Percentiles rank a stretch among this genome's conserved stretches.
phyloP scores from a whole-genome alignment of 2,113 vertebrate species.

The Naja naja region DNA sequence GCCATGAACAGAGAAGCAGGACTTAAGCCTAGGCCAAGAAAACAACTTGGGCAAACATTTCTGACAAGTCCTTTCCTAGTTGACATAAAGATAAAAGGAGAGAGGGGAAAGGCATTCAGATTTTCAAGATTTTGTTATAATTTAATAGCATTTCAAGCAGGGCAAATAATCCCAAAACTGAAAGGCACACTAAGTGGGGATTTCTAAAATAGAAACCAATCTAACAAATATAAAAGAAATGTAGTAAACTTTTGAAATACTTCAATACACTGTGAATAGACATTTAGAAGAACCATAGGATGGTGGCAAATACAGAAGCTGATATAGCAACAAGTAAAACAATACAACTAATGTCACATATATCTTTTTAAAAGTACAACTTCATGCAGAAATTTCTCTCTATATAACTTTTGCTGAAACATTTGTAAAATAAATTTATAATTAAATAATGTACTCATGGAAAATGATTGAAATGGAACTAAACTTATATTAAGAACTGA shows the following conservation, averaged over 20 bases:
- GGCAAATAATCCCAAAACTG: neutral
- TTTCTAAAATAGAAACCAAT: neutral
- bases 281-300: neutral
- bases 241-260: neutral
- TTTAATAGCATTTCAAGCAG: neutral
- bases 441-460: neutral
- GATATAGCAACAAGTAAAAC: neutral
- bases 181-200: neutral
- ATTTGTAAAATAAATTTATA: neutral
- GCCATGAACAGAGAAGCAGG: neutral
- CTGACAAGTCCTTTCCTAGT: neutral
- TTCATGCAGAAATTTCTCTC: neutral
- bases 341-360: neutral
- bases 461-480: neutral
- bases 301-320: neutral
- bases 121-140: neutral
- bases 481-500: neutral
- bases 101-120: neutral
- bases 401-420: neutral
- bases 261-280: neutral
- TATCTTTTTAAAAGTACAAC: neutral
- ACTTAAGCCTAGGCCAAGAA: neutral
- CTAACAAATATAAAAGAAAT: neutral
- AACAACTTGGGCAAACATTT: neutral
- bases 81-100: neutral